Conservation (phyloP, 2,113 vertebrate genomes). For the Oncorhynchus masou region DNA sequence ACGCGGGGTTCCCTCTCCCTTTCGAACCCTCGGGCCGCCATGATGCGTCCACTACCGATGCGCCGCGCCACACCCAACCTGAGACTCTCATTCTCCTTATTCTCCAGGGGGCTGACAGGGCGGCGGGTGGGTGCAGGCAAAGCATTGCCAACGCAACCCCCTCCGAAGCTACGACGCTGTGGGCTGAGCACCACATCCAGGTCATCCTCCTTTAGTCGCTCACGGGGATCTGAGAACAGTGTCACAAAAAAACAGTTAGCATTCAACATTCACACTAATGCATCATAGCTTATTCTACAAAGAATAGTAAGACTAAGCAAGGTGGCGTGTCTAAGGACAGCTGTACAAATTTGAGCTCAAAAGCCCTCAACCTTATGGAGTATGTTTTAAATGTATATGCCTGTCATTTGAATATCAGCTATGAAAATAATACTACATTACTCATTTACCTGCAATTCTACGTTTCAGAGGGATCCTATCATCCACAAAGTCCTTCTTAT, state of each 20-base stretch:
- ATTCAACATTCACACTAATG: neutral
- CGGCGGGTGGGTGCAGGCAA: slow-evolving; percentile 77
- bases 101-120: slow-evolving; percentile 87
- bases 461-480: slow-evolving; percentile 87
- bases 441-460: slow-evolving; percentile 83
- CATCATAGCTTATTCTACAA: too few relatives aligned
- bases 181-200: slow-evolving; percentile 94
- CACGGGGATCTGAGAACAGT: slow-evolving; percentile 83
- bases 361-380: too few relatives aligned
- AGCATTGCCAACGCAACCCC: slow-evolving; percentile 87
- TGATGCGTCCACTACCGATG: slow-evolving; percentile 94
- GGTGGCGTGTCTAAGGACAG: too few relatives aligned
- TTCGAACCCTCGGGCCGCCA: slow-evolving; percentile 86
- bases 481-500: slow-evolving; percentile 87
- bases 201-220: slow-evolving; percentile 95
- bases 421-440: too few relatives aligned
- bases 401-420: too few relatives aligned
- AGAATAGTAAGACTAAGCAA: neutral
- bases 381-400: neutral
- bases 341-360: too few relatives aligned
- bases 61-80: slow-evolving; percentile 84
- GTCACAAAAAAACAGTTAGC: neutral
- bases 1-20: slow-evolving; percentile 26
- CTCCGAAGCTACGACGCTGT: slow-evolving; percentile 94
- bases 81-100: slow-evolving; percentile 88